Evolutionary conservation across 2,888 invertebrate genomes (phyloP), one percentile per base, ranked within the genome.

Genomic region (Cryptocephalus moraei): DNA sequence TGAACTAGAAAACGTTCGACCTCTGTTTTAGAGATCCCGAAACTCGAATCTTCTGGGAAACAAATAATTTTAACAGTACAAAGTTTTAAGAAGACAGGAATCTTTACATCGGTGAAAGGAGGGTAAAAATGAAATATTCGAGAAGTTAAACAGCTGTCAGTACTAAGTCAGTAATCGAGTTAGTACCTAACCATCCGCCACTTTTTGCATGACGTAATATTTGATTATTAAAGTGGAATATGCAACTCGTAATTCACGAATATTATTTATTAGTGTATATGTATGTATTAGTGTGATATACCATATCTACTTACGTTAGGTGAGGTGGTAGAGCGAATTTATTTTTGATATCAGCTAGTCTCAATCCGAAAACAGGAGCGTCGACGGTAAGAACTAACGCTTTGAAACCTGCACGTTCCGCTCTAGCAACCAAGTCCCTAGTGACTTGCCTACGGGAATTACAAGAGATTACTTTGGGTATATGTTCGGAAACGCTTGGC

Each of bases 371-470:
- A 41, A 86, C 68, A 0, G 92, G 91, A 0, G 91, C 86, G 66
- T 95, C 95, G 0, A 94, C 84, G 0, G 92, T 95, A 3, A 94
- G 68, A 0, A 87, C 91, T 1, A 94, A 69, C 0, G 91, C 93
- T 70, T 85, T 86, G 63, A 81, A 95, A n/a, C 89, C 91, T 9
- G 84, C 81, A 39, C 73, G 76, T 69, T 93, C 92, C 1, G 89
- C 94, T 57, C 89, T 75, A 39, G 72, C 64, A 1, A 96, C 80
- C 51, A 95, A 73, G 55, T 77, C 75, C 59, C 73, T 73, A 0
- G 90, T 90, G 1, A 89, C 72, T 33, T 81, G 72, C 53, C 84
- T 80, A 62, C 44, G 72, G 67, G 70, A 64, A 45, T 51, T 40
- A 32, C n/a, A 36, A 11, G 12, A 36, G 3, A 36, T 11, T 36